These are phyloP conservation scores for Pachydiplax longipennis DNA, from an alignment of 2,888 invertebrate genomes.

Conservation along the genomic window DNA sequence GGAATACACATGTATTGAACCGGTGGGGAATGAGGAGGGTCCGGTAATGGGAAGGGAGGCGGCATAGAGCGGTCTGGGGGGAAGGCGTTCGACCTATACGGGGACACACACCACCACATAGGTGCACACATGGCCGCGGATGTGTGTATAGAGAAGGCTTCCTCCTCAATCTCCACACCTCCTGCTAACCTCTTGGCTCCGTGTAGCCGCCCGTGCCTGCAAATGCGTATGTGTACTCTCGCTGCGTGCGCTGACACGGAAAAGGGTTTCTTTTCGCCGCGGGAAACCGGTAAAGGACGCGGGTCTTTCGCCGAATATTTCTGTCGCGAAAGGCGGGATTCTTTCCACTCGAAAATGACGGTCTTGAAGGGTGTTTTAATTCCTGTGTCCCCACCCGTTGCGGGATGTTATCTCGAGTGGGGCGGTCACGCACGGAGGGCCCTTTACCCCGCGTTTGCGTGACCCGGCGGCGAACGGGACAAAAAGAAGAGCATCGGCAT, in stretches of 20 bases:
- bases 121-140: background rate
- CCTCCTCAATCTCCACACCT: conserved; percentile 1
- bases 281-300: background rate
- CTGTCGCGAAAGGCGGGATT: background rate
- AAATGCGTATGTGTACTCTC: background rate
- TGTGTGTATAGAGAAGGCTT: background rate
- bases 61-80: background rate
- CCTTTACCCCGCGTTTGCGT: background rate
- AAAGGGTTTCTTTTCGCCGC: background rate
- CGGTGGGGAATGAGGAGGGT: background rate
- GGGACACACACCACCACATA: background rate
- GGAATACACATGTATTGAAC: background rate
- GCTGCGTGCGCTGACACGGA: conserved; percentile 38
- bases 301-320: background rate
- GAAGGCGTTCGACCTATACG: conserved; percentile 11
- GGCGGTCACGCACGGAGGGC: background rate
- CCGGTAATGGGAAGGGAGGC: background rate
- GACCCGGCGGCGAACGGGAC: background rate
- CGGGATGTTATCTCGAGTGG: background rate
- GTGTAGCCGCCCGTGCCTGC: background rate
- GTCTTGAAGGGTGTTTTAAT: background rate
- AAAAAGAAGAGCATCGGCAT: background rate
- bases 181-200: conserved; percentile 23
- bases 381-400: background rate
- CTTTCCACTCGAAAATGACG: background rate